Evolutionary conservation across 1,140 invertebrate genomes (phyloP).

Genomic region (Drosophila miranda): DNA sequence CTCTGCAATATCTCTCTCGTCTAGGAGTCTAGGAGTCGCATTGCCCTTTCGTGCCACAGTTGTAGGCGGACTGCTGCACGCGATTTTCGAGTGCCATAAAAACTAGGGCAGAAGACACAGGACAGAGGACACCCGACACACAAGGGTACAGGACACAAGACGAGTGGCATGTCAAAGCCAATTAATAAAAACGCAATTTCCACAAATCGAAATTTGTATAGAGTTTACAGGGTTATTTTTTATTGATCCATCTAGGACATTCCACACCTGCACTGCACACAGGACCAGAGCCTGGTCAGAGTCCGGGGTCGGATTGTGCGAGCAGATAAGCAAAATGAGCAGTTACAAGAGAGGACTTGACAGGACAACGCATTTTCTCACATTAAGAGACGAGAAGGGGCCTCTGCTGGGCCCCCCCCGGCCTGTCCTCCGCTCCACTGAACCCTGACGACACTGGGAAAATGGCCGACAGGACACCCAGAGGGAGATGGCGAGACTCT

Average conservation of each 20-base stretch:
- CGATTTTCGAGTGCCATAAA: constrained; percentile 69
- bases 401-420: constrained; percentile 2
- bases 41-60: constrained; percentile 10
- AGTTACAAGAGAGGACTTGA: constrained; percentile 61
- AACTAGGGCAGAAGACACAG: constrained; percentile 13
- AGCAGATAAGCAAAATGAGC: constrained; percentile 67
- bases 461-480: constrained; percentile 47
- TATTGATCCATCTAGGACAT: constrained; percentile 29
- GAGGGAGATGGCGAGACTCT: background rate
- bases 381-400: constrained; percentile 54
- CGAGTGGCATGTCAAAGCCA: constrained; percentile 57
- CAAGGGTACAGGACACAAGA: background rate
- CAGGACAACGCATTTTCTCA: constrained; percentile 75
- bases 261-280: constrained; percentile 60
- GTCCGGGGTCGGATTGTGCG: constrained; percentile 37
- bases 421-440: constrained; percentile 58
- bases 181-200: constrained; percentile 78
- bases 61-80: constrained; percentile 57
- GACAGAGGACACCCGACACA: background rate
- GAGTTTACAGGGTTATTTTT: constrained; percentile 45
- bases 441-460: constrained; percentile 50
- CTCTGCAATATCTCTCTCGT: constrained; percentile 5
- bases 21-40: constrained; percentile 30
- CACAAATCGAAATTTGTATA: constrained; percentile 56
- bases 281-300: too few relatives aligned